Evolutionary conservation across 2,113 vertebrate genomes (phyloP).

Genomic region (Ascaphus truei): DNA sequence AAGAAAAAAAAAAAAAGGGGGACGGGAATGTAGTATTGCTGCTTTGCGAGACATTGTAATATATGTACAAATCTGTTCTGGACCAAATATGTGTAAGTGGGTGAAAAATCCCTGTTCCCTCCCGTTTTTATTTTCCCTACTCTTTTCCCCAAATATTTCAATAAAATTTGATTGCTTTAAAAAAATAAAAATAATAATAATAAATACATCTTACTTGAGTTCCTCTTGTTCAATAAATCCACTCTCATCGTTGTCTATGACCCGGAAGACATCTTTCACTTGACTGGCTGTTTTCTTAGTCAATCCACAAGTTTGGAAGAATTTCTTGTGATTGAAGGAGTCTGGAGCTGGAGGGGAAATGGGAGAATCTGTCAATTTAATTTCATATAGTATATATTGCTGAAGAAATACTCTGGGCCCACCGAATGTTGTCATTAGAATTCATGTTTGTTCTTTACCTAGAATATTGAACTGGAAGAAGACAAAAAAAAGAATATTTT

Average conservation of each 20-base stretch:
- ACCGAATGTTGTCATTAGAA: too few relatives aligned
- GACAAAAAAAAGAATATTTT: too few relatives aligned
- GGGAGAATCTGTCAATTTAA: too few relatives aligned
- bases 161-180: not conserved
- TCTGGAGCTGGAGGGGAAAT: slow-evolving; percentile 74
- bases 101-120: not conserved
- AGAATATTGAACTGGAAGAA: too few relatives aligned
- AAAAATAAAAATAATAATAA: not conserved
- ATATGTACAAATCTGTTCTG: not conserved
- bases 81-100: not conserved
- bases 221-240: slow-evolving; percentile 91
- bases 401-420: too few relatives aligned
- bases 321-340: slow-evolving; percentile 90
- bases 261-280: slow-evolving; percentile 82
- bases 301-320: slow-evolving; percentile 89
- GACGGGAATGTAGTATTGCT: too few relatives aligned
- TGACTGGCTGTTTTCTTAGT: slow-evolving; percentile 83
- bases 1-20: too few relatives aligned
- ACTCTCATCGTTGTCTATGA: slow-evolving; percentile 88
- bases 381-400: too few relatives aligned
- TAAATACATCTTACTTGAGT: slow-evolving; percentile 70
- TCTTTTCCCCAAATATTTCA: not conserved
- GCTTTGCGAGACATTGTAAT: too few relatives aligned
- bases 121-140: not conserved
- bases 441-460: too few relatives aligned